These are phyloP conservation scores for Drosophila carrolli DNA, from an alignment of 1,140 invertebrate genomes.

Conservation along the genomic window DNA sequence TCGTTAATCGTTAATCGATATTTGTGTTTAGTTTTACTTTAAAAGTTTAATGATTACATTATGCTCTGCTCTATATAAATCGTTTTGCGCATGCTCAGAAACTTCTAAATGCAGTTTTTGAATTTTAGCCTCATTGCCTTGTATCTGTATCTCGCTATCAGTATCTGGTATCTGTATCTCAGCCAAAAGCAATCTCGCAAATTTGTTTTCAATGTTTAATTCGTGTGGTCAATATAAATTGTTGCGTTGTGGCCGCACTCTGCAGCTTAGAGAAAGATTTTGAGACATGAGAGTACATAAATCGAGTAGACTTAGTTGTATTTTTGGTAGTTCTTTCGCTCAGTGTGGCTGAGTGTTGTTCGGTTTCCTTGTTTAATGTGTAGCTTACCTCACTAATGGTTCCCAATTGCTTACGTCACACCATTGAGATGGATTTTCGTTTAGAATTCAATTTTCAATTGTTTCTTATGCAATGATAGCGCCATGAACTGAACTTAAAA, in stretches of 20 bases:
- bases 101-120: constrained; percentile 82
- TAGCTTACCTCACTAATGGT: constrained; percentile 85
- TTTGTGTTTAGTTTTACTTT: constrained; percentile 66
- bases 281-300: constrained; percentile 40
- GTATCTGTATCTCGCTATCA: constrained; percentile 38
- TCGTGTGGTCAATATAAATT: constrained; percentile 42
- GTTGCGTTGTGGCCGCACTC: constrained; percentile 38
- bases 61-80: constrained; percentile 74
- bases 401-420: constrained; percentile 85
- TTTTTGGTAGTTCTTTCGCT: constrained; percentile 36
- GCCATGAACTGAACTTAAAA: constrained; percentile 75
- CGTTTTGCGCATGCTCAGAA: constrained; percentile 81
- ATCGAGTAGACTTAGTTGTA: constrained; percentile 33
- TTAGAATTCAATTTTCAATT: constrained; percentile 58
- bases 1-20: constrained; percentile 58
- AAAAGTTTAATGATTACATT: constrained; percentile 71
- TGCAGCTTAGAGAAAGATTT: constrained; percentile 48
- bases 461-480: constrained; percentile 76
- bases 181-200: constrained; percentile 37
- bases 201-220: constrained; percentile 9
- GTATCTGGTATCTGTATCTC: constrained; percentile 39
- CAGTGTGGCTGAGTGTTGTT: constrained; percentile 32
- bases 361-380: constrained; percentile 82
- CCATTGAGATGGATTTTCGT: constrained; percentile 82
- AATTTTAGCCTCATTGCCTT: constrained; percentile 48